A percentile compares a stretch with the other conserved stretches of the same genome.
Evolutionary conservation across 2,797 vertebrate species (phyloP).

Genomic region (Pachyuromys duprasi): DNA sequence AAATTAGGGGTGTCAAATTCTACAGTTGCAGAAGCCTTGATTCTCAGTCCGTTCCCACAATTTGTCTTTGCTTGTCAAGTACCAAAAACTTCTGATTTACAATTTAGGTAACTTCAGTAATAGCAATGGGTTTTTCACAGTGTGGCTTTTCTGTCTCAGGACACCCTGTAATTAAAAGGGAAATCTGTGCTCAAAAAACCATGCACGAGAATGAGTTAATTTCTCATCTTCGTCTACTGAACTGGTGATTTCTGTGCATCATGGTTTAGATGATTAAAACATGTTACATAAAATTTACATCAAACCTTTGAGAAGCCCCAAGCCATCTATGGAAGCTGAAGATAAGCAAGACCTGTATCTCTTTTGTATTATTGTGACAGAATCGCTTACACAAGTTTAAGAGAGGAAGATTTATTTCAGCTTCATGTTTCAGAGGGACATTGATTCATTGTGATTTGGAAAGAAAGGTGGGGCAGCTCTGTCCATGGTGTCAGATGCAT

Average conservation of each 20-base stretch:
- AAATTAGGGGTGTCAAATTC: background rate
- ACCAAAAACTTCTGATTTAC: slow-evolving; percentile 25
- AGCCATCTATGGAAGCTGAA: background rate
- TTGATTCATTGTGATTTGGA: background rate
- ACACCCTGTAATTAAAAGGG: slow-evolving; percentile 46
- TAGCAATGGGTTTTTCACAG: slow-evolving; percentile 8
- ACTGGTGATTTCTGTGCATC: background rate
- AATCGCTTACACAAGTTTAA: background rate
- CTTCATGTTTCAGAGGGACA: background rate
- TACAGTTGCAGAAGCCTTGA: background rate
- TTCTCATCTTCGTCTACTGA: background rate
- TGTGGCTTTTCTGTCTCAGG: slow-evolving; percentile 16
- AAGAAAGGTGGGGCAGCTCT: background rate
- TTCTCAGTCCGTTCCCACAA: background rate
- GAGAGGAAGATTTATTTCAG: background rate
- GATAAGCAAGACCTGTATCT: background rate
- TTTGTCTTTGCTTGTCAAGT: background rate
- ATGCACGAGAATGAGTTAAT: slow-evolving; percentile 19
- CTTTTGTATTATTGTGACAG: background rate
- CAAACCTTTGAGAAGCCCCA: background rate
- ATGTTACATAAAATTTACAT: slow-evolving; percentile 17
- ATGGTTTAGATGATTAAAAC: background rate
- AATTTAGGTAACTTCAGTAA: slow-evolving; percentile 39
- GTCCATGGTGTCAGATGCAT: background rate
- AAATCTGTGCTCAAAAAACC: slow-evolving; percentile 15